Evolutionary conservation across 92 coral and sea anemone species (phyloP).

Genomic region (Scolanthus callimorphus): DNA sequence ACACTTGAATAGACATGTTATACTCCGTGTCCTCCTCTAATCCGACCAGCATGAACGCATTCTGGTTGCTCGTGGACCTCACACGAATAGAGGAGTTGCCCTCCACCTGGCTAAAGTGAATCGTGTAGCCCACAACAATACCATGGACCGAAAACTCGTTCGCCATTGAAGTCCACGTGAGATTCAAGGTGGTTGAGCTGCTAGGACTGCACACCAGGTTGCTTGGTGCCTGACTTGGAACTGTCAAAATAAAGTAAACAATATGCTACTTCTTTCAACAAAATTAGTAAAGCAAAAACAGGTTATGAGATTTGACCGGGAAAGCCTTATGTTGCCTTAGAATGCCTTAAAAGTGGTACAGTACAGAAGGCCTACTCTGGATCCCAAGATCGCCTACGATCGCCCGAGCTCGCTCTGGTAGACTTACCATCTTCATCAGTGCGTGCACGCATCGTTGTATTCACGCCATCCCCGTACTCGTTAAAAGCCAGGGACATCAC

Average conservation of each 20-base stretch:
- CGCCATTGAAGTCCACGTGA: conserved; percentile 68
- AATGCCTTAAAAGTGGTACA: too few species aligned
- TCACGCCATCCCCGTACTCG: conserved; percentile 43
- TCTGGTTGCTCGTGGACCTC: background rate
- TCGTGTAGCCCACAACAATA: conserved; percentile 39
- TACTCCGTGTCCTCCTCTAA: conserved; percentile 64
- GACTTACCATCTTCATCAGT: conserved; percentile 52
- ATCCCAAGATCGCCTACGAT: too few species aligned
- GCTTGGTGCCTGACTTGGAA: conserved; percentile 39
- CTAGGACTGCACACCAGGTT: conserved; percentile 34
- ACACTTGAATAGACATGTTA: conserved; percentile 37
- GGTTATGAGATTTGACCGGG: too few species aligned
- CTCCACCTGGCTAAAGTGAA: conserved; percentile 39
- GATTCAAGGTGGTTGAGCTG: conserved; percentile 54
- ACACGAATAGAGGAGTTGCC: conserved; percentile 7
- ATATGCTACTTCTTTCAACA: too few species aligned
- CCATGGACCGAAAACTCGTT: conserved; percentile 56
- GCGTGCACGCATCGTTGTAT: background rate
- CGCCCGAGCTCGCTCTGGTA: too few species aligned
- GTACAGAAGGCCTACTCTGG: too few species aligned
- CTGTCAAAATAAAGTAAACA: too few species aligned
- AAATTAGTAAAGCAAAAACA: too few species aligned
- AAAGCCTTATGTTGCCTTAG: too few species aligned
- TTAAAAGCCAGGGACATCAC: conserved; percentile 42
- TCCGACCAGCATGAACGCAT: conserved; percentile 14